phyloP scores from a whole-genome alignment of 1,140 invertebrate species.

The Nephotettix cincticeps region DNA sequence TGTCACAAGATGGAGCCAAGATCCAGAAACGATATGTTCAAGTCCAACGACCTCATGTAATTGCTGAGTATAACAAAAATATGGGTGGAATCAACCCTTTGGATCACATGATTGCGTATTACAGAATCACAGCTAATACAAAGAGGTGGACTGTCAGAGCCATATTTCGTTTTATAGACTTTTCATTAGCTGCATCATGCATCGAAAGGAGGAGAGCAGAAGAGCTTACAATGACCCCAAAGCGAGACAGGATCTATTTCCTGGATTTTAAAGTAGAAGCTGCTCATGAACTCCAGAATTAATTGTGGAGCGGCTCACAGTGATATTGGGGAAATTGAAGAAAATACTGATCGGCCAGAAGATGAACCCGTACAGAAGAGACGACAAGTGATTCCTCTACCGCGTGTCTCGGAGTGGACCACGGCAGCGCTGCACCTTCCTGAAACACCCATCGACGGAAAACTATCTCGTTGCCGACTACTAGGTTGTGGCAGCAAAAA shows the following conservation, averaged over 20 bases:
- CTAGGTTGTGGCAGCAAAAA: background rate
- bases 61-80: background rate
- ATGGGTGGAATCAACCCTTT: conserved; percentile 1
- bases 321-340: background rate
- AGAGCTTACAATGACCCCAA: background rate
- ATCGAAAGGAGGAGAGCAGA: background rate
- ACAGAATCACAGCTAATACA: background rate
- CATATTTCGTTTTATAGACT: conserved; percentile 6
- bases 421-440: background rate
- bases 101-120: background rate
- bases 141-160: conserved; percentile 12
- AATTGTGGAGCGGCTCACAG: background rate
- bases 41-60: background rate
- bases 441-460: background rate
- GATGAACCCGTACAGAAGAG: no score
- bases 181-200: background rate
- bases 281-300: background rate
- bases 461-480: background rate
- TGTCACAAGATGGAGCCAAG: background rate
- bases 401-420: background rate
- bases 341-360: no score
- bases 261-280: conserved; percentile 1
- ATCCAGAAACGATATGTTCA: background rate
- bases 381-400: no score
- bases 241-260: background rate